These are phyloP conservation scores for Sipha maydis DNA, from an alignment of 2,888 invertebrate species.

Conservation along the genomic window DNA sequence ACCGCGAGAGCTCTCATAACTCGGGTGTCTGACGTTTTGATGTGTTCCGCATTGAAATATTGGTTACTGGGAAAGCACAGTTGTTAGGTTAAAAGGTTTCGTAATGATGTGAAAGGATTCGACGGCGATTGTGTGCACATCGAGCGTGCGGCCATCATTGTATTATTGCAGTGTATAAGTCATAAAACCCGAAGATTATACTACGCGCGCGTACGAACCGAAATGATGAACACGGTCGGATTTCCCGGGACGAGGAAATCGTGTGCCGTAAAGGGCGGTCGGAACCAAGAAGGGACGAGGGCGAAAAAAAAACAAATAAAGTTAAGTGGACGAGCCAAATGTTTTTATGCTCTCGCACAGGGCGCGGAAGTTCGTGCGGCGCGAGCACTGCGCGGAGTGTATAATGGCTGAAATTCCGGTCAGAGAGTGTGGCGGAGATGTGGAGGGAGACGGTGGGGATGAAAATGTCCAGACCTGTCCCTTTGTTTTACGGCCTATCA, in stretches of 20 bases:
- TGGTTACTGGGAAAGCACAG: neutral
- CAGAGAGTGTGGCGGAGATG: neutral
- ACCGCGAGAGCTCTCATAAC: neutral
- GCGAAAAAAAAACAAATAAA: slow-evolving; percentile 46
- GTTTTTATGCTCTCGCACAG: neutral
- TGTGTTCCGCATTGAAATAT: slow-evolving; percentile 36
- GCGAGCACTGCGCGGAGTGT: neutral
- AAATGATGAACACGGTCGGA: slow-evolving; percentile 3
- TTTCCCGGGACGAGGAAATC: slow-evolving; percentile 11
- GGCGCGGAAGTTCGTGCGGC: neutral
- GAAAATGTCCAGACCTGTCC: slow-evolving; percentile 31
- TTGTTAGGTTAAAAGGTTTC: slow-evolving; percentile 48
- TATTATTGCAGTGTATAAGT: slow-evolving; percentile 3
- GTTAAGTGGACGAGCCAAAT: slow-evolving; percentile 44
- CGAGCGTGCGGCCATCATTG: neutral
- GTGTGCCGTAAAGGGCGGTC: neutral
- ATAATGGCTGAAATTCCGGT: slow-evolving; percentile 49
- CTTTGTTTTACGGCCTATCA: slow-evolving; percentile 54
- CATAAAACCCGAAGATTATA: slow-evolving; percentile 38
- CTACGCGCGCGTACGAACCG: neutral
- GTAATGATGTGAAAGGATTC: neutral
- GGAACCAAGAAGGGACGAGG: neutral
- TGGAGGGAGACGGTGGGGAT: neutral
- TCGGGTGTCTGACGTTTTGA: slow-evolving; percentile 13
- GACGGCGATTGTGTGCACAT: neutral